A percentile compares a stretch with the other conserved stretches of the same genome.
Evolutionary conservation across 1,140 invertebrate species (phyloP).

Genomic region (Drosophila orena): DNA sequence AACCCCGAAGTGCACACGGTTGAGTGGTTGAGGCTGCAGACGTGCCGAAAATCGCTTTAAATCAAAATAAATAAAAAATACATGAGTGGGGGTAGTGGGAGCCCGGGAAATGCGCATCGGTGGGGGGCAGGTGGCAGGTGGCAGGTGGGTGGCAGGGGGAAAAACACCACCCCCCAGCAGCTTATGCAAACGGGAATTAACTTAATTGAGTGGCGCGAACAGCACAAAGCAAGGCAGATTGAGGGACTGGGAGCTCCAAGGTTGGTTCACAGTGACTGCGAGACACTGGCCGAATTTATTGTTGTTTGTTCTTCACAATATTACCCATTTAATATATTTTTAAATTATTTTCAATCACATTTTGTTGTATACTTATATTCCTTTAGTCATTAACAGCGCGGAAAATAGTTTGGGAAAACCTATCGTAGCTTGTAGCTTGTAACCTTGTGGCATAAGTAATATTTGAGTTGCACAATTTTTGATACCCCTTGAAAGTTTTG

Average conservation of each 20-base stretch:
- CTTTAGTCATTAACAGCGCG: too few species aligned
- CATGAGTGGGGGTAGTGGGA: conserved; percentile 26
- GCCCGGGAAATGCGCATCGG: conserved; percentile 35
- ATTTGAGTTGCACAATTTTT: too few species aligned
- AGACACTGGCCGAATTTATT: not conserved
- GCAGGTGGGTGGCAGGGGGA: not conserved
- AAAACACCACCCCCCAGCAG: not conserved
- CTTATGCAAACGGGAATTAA: conserved; percentile 77
- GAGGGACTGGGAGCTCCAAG: not conserved
- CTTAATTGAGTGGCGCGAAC: conserved; percentile 70
- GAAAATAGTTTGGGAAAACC: too few species aligned
- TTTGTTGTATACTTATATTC: too few species aligned
- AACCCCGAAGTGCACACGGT: conserved; percentile 51
- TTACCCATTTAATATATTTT: not conserved
- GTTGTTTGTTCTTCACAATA: not conserved
- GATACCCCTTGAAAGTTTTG: too few species aligned
- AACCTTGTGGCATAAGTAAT: too few species aligned
- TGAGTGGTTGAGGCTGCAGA: conserved; percentile 48
- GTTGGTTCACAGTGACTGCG: not conserved
- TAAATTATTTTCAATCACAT: not conserved
- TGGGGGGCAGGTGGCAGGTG: not conserved
- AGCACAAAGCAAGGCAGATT: conserved; percentile 1
- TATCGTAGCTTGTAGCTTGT: too few species aligned
- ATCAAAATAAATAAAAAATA: conserved; percentile 75
- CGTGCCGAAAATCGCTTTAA: conserved; percentile 69